Evolutionary conservation across 2,797 vertebrate species (phyloP).

Genomic region (Tachyglossus aculeatus): DNA sequence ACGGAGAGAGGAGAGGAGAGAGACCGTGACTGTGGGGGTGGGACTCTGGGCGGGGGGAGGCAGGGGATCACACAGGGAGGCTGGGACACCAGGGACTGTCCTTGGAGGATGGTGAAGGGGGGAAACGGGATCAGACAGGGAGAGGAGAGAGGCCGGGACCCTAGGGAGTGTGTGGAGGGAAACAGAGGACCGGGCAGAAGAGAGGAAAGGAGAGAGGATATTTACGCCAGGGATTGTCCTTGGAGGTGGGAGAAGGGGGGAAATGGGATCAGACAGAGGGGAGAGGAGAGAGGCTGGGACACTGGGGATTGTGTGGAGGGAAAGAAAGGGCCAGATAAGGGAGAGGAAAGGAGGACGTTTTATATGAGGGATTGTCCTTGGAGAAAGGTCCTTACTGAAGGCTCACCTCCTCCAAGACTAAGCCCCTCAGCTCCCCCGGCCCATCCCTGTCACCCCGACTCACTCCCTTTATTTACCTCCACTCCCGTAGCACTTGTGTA

Average conservation of each 20-base stretch:
- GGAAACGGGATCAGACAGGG: slow-evolving; percentile 39
- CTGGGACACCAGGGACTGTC: not conserved
- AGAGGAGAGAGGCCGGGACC: slow-evolving; percentile 55
- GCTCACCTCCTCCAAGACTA: no score
- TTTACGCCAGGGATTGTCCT: slow-evolving; percentile 35
- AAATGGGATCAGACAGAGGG: rapidly evolving
- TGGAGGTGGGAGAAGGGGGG: slow-evolving; percentile 20
- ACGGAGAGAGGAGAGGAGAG: not conserved
- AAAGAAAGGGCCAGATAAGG: not conserved
- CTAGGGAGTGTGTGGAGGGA: slow-evolving; percentile 55
- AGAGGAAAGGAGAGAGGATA: slow-evolving; percentile 38
- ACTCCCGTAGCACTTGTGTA: no score
- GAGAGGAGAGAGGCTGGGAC: not conserved
- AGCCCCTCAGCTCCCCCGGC: no score
- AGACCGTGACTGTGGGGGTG: not conserved
- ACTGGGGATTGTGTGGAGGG: not conserved
- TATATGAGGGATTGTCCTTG: no score
- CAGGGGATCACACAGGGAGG: rapidly evolving
- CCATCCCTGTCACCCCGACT: no score
- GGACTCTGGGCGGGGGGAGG: not conserved
- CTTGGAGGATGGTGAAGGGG: not conserved
- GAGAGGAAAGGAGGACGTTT: not conserved
- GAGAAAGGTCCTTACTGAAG: no score
- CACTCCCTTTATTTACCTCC: no score
- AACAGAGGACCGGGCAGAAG: slow-evolving; percentile 54